Base-by-base conservation (phyloP, 2,797 vertebrate genomes). In the Neosilurus mollespiculum region DNA sequence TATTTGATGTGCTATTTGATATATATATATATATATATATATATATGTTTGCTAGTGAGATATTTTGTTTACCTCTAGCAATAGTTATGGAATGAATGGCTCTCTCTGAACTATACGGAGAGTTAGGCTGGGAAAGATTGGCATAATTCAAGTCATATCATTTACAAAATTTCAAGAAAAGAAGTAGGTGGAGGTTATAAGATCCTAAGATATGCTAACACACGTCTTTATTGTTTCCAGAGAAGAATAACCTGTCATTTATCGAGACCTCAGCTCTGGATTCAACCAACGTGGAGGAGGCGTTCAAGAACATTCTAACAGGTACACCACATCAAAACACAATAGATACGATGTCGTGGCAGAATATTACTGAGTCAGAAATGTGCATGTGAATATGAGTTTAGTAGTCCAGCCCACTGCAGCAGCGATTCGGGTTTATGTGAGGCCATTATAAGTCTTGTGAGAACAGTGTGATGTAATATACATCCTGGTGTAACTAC, bases 241-340 rank as follows among this genome's bases (percentile, higher is more conserved):
- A 99, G 90, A 99, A 99, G 90, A 99, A 99, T 94, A 98, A 96
- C 90, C 92, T 99, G 89, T 99, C 98, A 65, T 99, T 99, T 93
- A 99, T 99, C 89, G 98, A 99, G 93, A 99, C 98, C 0, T 99
- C 98, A 30, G 98, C 98, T 81, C 93, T 99, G 94, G 98, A 99
- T 90, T 99, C 97, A 73, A 99, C 98, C 93, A 99, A 99, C 15
- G 97, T 99, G 81, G 98, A 99, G 91, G 97, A 98, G 92, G 98
- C 98, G 26, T 99, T 99, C 93, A 98, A 99, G 93, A 99, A 98
- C 91, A 99, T 99, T 87, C 96, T 99, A 51, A 97, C 97, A 96
- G 98, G 98, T 98, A 91, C 72, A 30, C 22, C 30, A 34, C 62
- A 43, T 51, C 59, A 67, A 79, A 43, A 64, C 12, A 30, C 30